Evolutionary conservation across 2,113 vertebrate genomes (phyloP).

Genomic region (Pavo muticus): DNA sequence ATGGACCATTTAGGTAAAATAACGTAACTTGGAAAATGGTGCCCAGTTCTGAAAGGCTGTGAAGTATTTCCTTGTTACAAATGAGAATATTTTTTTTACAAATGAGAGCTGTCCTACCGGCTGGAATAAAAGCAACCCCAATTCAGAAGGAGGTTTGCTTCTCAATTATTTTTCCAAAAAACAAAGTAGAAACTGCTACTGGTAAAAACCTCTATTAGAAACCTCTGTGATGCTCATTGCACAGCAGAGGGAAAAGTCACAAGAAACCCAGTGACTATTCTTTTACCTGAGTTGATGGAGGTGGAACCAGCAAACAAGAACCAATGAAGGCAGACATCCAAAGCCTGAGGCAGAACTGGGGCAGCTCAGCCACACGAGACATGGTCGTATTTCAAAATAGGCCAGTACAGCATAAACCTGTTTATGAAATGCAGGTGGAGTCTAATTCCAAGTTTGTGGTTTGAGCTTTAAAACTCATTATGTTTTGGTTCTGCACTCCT

Average conservation of each 20-base stretch:
- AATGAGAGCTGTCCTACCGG: constrained; percentile 20
- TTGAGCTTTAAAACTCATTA: constrained; percentile 48
- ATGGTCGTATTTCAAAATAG: constrained; percentile 63
- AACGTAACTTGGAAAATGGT: constrained; percentile 79
- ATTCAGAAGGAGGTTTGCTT: not conserved
- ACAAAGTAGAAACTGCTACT: not conserved
- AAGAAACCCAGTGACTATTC: not conserved
- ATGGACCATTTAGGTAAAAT: constrained; percentile 83
- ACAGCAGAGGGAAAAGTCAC: not conserved
- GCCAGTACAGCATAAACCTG: constrained; percentile 56
- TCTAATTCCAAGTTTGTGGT: constrained; percentile 56
- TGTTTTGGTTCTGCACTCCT: not conserved
- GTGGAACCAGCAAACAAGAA: constrained; percentile 10
- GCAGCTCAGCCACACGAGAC: constrained; percentile 10
- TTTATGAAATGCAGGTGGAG: constrained; percentile 68
- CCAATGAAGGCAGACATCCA: constrained; percentile 16
- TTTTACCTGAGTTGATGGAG: not conserved
- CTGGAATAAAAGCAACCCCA: constrained; percentile 2
- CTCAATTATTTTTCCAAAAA: not conserved
- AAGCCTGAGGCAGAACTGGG: constrained; percentile 42
- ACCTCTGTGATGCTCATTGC: not conserved
- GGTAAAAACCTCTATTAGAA: not conserved
- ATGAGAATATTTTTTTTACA: constrained; percentile 60
- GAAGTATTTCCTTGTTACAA: constrained; percentile 71
- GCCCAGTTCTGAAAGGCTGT: constrained; percentile 51